Conservation (phyloP, 2,888 invertebrate genomes). For the Aspidapion aeneum region DNA sequence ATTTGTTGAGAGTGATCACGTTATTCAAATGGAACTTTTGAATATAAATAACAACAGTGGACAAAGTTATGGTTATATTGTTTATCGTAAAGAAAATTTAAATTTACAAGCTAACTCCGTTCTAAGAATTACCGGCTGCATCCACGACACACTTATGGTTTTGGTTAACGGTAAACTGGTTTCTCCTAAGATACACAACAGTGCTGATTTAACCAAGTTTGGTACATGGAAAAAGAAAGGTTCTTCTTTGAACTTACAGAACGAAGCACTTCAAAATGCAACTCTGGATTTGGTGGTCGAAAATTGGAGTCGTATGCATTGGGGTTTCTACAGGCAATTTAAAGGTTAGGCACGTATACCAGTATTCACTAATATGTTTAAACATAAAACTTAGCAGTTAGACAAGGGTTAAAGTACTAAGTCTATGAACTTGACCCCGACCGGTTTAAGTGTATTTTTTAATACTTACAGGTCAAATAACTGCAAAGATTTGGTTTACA, state of each 20-base stretch:
- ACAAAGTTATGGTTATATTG: constrained; percentile 56
- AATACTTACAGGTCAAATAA: no score
- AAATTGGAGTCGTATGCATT: constrained; percentile 71
- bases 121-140: constrained; percentile 45
- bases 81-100: constrained; percentile 49
- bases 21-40: constrained; percentile 44
- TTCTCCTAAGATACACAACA: constrained; percentile 39
- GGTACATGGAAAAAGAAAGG: constrained; percentile 46
- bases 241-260: constrained; percentile 36
- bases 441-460: no score
- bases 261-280: constrained; percentile 30
- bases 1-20: constrained; percentile 28
- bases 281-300: constrained; percentile 55
- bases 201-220: constrained; percentile 42
- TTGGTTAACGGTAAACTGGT: constrained; percentile 47
- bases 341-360: constrained; percentile 48
- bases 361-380: no score
- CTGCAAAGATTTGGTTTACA: no score
- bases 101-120: constrained; percentile 35
- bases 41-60: constrained; percentile 49
- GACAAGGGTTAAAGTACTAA: no score
- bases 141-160: constrained; percentile 53
- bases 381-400: no score
- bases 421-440: no score
- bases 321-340: constrained; percentile 34